Evolutionary conservation across 37 sponge, comb jelly and placozoan species (phyloP).

Genomic region (Chondrilla cf. caribensis): DNA sequence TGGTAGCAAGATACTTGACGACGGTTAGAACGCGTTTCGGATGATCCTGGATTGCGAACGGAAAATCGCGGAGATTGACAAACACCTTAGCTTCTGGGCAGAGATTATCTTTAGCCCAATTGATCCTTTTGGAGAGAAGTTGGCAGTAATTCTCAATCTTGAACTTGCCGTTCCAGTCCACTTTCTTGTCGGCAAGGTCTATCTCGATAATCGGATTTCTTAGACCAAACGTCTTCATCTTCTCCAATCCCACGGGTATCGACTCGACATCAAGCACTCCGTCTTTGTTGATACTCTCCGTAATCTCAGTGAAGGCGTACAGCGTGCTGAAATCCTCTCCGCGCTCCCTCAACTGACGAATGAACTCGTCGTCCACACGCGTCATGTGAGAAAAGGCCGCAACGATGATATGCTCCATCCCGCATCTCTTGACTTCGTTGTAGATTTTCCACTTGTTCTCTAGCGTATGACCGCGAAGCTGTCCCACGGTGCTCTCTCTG

Average conservation of each 20-base stretch:
- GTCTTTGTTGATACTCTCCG: conserved; percentile 20
- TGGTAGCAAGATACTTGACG: conserved; percentile 41
- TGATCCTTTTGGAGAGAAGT: conserved; percentile 36
- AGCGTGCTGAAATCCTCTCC: conserved; percentile 56
- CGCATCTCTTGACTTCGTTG: conserved; percentile 66
- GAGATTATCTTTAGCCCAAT: conserved; percentile 41
- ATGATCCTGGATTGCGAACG: conserved; percentile 40
- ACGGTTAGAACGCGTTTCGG: conserved; percentile 55
- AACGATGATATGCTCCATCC: conserved; percentile 65
- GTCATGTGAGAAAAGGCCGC: conserved; percentile 62
- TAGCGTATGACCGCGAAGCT: conserved; percentile 72
- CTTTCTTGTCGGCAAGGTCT: conserved; percentile 43
- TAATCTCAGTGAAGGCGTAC: conserved; percentile 69
- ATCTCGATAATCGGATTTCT: conserved; percentile 62
- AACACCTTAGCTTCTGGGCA: conserved; percentile 35
- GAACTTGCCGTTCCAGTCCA: conserved; percentile 50
- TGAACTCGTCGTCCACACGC: conserved; percentile 73
- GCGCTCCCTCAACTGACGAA: conserved; percentile 31
- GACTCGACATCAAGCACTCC: conserved; percentile 38
- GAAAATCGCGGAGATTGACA: conserved; percentile 74
- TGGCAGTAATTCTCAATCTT: conserved; percentile 45
- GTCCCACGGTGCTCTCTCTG: conserved; percentile 84
- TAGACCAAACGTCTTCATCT: conserved; percentile 62
- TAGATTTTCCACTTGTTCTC: conserved; percentile 73
- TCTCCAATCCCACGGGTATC: conserved; percentile 45